These are phyloP conservation scores for Steatocranus sp. DNA, from an alignment of 2,797 vertebrate genomes.

Conservation along the genomic window DNA sequence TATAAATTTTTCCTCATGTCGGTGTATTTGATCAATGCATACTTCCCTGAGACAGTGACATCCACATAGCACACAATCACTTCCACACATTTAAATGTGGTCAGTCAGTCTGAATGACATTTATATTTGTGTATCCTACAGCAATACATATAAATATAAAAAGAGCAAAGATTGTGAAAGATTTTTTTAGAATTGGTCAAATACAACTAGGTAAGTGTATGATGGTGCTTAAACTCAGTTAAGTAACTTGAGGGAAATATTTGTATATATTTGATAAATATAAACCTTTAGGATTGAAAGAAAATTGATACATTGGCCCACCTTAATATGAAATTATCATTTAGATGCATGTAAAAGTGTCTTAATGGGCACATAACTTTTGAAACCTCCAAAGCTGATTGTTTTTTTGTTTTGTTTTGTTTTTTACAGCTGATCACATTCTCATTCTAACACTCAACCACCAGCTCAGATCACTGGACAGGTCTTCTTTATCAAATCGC, in stretches of 20 bases:
- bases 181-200: neutral
- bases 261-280: neutral
- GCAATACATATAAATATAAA: neutral
- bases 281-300: neutral
- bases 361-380: neutral
- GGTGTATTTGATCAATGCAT: neutral
- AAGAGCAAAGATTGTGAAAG: neutral
- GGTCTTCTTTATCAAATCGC: conserved; percentile 19
- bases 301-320: neutral
- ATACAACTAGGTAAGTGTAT: neutral
- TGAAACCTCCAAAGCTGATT: neutral
- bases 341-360: neutral
- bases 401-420: neutral
- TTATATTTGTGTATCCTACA: neutral
- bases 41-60: neutral
- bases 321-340: fast-evolving
- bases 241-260: neutral
- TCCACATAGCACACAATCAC: neutral
- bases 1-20: neutral
- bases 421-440: neutral
- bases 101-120: neutral
- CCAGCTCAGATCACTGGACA: neutral
- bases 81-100: neutral
- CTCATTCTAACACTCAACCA: neutral
- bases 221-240: neutral